Conservation (phyloP, 2,888 invertebrate species). For the Lithophane semibrunnea region DNA sequence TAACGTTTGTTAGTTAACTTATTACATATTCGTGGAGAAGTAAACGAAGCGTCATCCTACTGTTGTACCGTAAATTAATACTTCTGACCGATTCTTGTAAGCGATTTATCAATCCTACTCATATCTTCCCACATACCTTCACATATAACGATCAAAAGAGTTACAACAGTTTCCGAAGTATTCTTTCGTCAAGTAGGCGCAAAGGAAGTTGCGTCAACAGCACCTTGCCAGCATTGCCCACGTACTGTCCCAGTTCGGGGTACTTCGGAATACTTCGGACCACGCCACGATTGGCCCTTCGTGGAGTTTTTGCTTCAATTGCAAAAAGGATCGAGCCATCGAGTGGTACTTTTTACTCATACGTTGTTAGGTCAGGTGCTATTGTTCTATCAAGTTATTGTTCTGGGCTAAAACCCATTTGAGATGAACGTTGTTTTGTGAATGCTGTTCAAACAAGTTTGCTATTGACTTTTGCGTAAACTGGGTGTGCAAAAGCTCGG, state of each 20-base stretch:
- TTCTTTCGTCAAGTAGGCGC: slow-evolving; percentile 80
- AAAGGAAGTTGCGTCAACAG: slow-evolving; percentile 85
- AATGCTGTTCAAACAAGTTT: slow-evolving; percentile 63
- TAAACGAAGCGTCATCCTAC: slow-evolving; percentile 25
- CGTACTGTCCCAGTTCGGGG: slow-evolving; percentile 75
- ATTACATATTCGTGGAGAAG: slow-evolving; percentile 13
- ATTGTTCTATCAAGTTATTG: slow-evolving; percentile 74
- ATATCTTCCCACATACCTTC: slow-evolving; percentile 54
- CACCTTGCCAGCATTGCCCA: slow-evolving; percentile 77
- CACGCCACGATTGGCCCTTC: slow-evolving; percentile 76
- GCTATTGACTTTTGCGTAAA: slow-evolving; percentile 47
- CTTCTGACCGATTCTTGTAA: slow-evolving; percentile 29
- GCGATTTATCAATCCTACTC: slow-evolving; percentile 53
- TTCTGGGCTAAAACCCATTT: slow-evolving; percentile 69
- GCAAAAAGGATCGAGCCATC: slow-evolving; percentile 63
- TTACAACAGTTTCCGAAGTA: slow-evolving; percentile 70
- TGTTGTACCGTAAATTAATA: slow-evolving; percentile 17
- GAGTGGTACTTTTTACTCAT: slow-evolving; percentile 60
- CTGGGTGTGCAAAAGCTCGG: slow-evolving; percentile 19
- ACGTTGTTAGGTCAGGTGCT: slow-evolving; percentile 60
- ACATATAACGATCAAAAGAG: slow-evolving; percentile 58
- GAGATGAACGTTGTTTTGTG: slow-evolving; percentile 65
- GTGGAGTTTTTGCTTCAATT: slow-evolving; percentile 70
- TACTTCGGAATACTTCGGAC: slow-evolving; percentile 61
- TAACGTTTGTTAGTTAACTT: slow-evolving; percentile 19